A percentile compares a stretch with the other conserved stretches of the same genome.
phyloP scores from a whole-genome alignment of 2,888 invertebrate genomes.

The Oscheius myriophilus region DNA sequence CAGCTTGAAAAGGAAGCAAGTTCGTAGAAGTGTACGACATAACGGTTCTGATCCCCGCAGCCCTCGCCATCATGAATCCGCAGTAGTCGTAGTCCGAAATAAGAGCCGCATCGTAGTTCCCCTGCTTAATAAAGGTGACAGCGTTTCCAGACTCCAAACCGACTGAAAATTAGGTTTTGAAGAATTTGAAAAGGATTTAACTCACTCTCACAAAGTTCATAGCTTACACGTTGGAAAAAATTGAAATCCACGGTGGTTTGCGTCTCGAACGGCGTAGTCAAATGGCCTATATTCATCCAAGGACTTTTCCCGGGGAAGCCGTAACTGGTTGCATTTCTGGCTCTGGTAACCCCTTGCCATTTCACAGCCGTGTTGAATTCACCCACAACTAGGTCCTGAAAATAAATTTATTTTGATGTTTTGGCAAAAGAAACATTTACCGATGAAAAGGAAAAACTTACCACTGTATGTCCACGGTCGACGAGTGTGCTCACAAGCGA shows the following conservation, averaged over 20 bases:
- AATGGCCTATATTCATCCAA: constrained; percentile 10
- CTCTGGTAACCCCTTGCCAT: constrained; percentile 4
- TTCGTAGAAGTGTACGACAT: constrained; percentile 15
- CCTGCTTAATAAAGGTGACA: constrained; percentile 25
- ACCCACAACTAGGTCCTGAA: constrained; percentile 18
- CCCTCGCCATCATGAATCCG: constrained; percentile 23
- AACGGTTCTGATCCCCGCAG: constrained; percentile 8
- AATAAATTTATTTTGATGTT: background rate
- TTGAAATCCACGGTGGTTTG: background rate
- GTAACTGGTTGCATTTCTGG: background rate
- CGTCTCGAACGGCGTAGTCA: constrained; percentile 3
- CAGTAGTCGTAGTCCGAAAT: constrained; percentile 39
- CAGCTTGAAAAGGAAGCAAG: background rate
- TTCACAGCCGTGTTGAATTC: constrained; percentile 6
- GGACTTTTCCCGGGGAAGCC: constrained; percentile 8
- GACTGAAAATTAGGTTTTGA: constrained; percentile 21
- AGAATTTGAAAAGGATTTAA: background rate
- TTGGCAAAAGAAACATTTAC: background rate
- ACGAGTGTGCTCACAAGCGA: constrained; percentile 1
- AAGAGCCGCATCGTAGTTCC: constrained; percentile 36
- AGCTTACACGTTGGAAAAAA: constrained; percentile 5
- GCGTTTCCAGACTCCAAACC: constrained; percentile 32
- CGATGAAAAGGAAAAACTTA: background rate
- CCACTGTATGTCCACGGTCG: constrained; percentile 7
- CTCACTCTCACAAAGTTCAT: constrained; percentile 4